Conservation (phyloP, 2,797 vertebrate genomes). For the Anniella stebbinsi region DNA sequence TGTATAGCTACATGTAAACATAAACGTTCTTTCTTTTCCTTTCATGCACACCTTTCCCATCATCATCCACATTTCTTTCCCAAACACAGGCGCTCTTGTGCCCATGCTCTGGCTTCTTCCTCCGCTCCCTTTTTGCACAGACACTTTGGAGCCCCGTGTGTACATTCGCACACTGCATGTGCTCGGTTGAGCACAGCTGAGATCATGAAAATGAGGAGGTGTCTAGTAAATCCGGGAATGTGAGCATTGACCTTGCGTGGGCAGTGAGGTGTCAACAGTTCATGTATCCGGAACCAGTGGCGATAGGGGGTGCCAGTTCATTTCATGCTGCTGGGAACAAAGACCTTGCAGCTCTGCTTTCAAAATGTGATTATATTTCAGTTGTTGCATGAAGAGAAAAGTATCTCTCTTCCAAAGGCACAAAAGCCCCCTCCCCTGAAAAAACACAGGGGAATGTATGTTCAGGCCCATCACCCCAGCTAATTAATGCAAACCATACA, state of each 20-base stretch:
- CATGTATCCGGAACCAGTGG: slow-evolving; percentile 15
- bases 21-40: not conserved
- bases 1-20: not conserved
- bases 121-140: too few relatives aligned
- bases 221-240: not conserved
- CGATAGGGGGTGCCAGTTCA: not conserved
- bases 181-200: not conserved
- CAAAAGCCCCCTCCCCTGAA: not conserved
- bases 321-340: slow-evolving; percentile 65
- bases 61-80: not conserved
- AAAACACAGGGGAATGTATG: not conserved
- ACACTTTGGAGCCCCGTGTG: not conserved
- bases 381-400: not conserved
- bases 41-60: not conserved
- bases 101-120: not conserved
- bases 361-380: slow-evolving; percentile 6
- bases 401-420: not conserved
- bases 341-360: slow-evolving; percentile 28
- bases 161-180: not conserved
- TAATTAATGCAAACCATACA: not conserved
- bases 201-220: not conserved
- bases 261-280: slow-evolving; percentile 29
- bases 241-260: slow-evolving; percentile 14
- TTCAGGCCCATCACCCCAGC: not conserved
- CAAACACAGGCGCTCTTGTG: not conserved